A percentile compares a stretch with the other conserved stretches of the same genome.
Conservation (phyloP, 2,888 invertebrate species). For the Hirtodrosophila duncani region DNA sequence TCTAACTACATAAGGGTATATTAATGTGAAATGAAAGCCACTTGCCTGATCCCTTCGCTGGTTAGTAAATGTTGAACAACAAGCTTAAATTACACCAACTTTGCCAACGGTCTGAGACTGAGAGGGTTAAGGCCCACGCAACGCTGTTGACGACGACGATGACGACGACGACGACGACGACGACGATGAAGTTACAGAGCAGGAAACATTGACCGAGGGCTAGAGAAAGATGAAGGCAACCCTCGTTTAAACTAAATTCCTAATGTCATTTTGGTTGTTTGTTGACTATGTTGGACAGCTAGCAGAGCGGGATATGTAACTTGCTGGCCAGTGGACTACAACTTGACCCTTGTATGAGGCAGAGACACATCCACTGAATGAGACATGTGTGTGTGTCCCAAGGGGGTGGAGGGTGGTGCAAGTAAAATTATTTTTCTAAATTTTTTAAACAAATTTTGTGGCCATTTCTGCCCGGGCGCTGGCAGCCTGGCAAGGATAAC, state of each 20-base stretch:
- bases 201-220: too few species aligned
- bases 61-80: constrained; percentile 52
- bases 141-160: constrained; percentile 19
- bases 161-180: constrained; percentile 16
- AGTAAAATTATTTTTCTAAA: constrained; percentile 48
- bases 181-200: constrained; percentile 17
- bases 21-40: constrained; percentile 30
- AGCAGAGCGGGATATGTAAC: too few species aligned
- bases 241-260: constrained; percentile 63
- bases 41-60: constrained; percentile 29
- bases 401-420: too few species aligned
- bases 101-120: constrained; percentile 11
- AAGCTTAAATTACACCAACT: constrained; percentile 53
- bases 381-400: constrained; percentile 45
- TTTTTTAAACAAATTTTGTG: constrained; percentile 52
- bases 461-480: too few species aligned
- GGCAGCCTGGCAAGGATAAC: neutral
- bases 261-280: constrained; percentile 49
- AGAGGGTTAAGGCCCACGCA: constrained; percentile 47
- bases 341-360: neutral
- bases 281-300: constrained; percentile 16
- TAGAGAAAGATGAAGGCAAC: constrained; percentile 38
- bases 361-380: neutral
- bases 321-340: constrained; percentile 17
- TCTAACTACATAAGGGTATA: neutral